These are phyloP conservation scores for Psittacula cyanocephala DNA, from an alignment of 2,113 vertebrate species.

Conservation along the genomic window DNA sequence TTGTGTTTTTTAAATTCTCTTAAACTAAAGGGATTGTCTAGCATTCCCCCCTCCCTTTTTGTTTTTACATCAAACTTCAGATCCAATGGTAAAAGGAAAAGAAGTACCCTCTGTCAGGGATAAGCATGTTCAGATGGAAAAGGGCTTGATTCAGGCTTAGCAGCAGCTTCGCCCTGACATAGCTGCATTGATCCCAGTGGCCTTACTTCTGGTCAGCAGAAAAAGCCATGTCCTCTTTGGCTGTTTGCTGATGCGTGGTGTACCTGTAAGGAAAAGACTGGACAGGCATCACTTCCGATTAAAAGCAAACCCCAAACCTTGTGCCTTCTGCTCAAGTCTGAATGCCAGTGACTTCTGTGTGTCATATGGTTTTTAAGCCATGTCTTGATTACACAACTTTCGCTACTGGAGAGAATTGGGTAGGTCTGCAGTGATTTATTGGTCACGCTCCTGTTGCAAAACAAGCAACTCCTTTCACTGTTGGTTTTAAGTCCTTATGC, in stretches of 20 bases:
- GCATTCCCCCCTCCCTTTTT: fast-evolving
- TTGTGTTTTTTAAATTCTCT: not conserved
- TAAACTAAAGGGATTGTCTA: not conserved
- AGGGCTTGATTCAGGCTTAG: not conserved
- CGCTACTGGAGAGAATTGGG: not conserved
- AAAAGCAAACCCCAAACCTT: not conserved
- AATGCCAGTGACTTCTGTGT: not conserved
- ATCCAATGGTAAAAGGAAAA: not conserved
- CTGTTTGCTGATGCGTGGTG: not conserved
- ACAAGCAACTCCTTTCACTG: not conserved
- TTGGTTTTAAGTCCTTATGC: not conserved
- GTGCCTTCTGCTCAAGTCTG: not conserved
- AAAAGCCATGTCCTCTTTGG: not conserved
- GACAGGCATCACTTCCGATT: not conserved
- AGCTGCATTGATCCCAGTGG: not conserved
- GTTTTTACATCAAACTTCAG: not conserved
- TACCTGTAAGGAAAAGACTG: not conserved
- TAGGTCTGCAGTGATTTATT: not conserved
- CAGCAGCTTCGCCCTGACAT: not conserved
- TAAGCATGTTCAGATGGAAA: not conserved
- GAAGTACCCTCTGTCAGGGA: not conserved
- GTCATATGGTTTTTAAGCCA: not conserved
- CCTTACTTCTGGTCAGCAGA: not conserved
- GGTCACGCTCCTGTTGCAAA: not conserved
- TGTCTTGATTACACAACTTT: not conserved